These are phyloP conservation scores for Pantala flavescens DNA, from an alignment of 1,140 invertebrate genomes.

Conservation along the genomic window DNA sequence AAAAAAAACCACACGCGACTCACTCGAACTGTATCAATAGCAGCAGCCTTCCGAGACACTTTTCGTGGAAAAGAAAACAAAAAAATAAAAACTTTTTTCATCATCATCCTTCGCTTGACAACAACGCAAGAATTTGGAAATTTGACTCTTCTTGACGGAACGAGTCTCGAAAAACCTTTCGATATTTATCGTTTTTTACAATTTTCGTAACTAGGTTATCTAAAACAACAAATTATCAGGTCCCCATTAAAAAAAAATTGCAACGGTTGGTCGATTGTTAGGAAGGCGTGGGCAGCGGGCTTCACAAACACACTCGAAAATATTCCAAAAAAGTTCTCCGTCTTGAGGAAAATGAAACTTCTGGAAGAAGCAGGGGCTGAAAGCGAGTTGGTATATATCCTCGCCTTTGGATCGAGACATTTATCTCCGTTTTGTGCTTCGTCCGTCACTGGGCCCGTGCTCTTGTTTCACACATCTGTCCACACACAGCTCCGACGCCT, in stretches of 20 bases:
- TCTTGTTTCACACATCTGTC: too few species aligned
- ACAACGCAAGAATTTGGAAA: not conserved
- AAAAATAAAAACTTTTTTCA: not conserved
- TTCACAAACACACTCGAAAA: too few species aligned
- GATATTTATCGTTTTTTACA: not conserved
- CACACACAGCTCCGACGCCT: too few species aligned
- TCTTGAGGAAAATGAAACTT: too few species aligned
- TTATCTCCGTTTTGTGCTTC: not conserved
- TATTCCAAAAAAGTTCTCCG: too few species aligned
- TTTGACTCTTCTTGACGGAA: not conserved
- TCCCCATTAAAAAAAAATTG: constrained; percentile 10
- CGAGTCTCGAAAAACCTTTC: not conserved
- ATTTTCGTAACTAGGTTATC: constrained; percentile 10
- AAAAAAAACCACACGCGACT: not conserved
- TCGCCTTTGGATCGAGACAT: not conserved
- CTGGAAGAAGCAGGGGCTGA: too few species aligned
- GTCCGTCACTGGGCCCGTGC: not conserved
- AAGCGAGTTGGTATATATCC: too few species aligned
- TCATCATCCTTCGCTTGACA: not conserved
- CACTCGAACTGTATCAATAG: not conserved
- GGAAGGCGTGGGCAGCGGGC: not conserved
- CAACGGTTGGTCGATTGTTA: not conserved
- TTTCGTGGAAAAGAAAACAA: not conserved
- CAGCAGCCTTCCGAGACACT: not conserved
- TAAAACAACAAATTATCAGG: constrained; percentile 6